Base-by-base conservation (phyloP, 2,888 invertebrate genomes). In the Enchytraeus crypticus region DNA sequence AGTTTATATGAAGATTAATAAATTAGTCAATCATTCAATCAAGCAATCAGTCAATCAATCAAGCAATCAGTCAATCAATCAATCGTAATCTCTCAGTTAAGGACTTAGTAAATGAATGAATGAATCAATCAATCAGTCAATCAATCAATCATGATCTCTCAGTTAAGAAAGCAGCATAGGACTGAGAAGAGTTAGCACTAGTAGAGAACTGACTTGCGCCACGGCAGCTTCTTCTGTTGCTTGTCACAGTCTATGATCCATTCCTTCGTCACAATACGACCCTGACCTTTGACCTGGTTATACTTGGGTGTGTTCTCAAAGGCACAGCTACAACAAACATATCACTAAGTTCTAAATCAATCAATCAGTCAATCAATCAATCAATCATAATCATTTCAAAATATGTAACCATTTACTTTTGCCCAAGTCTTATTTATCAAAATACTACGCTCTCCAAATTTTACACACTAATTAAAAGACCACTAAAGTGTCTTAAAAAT, bases 241-340 rank as follows among this genome's bases (percentile, higher is more conserved):
- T 71, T 74, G 69, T 84, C 80, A 70, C 87, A 87, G 62, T 84
- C 84, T 65, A 83, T 82, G 62, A 92, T 81, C 92, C 92, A 92
- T n/a, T 83, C 83, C 66, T 84, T 85, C 27, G 77, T 84, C 2
- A 87, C 86, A 60, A 86, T 88, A 62, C 84, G 84, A 1, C 84
- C 79, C 63, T 83, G 83, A 1, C 84, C 84, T 68, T 82, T 83
- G 21, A 78, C 77, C 78, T 87, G 84, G 56, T 84, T 84, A 76
- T 88, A 88, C 79, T 92, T 92, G 3, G 92, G 93, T 4, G 92
- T 92, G 77, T 89, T 89, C 4, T 84, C 81, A 80, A 91, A 92
- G 14, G 92, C 92, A 81, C 92, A 92, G 51, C 92, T 69, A 55
- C 8, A 55, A 11, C 21, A 30, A 11, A 21, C 32, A 11, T 8